Conservation (phyloP, 2,888 invertebrate species). For the Drosophila dives region DNA sequence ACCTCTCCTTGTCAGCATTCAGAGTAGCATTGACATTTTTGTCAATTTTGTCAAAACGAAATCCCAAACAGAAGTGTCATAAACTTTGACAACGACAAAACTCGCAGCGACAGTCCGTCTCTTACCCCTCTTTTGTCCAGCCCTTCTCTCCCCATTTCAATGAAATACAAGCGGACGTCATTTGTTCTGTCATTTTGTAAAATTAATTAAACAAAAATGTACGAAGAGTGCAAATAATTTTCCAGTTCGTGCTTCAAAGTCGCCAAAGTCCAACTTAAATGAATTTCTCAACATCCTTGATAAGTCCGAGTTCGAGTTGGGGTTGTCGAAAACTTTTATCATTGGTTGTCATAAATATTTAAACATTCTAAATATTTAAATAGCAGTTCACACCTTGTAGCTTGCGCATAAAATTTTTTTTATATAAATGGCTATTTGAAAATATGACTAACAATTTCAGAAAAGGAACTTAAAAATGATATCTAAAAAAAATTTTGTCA, state of each 20-base stretch:
- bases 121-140: not conserved
- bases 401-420: not conserved
- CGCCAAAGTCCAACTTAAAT: constrained; percentile 70
- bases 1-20: constrained; percentile 8
- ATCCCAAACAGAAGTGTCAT: constrained; percentile 73
- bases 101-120: constrained; percentile 19
- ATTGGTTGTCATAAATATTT: constrained; percentile 31
- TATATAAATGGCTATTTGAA: not conserved
- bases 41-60: constrained; percentile 77
- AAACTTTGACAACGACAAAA: constrained; percentile 71
- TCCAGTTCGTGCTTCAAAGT: constrained; percentile 60
- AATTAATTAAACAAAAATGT: constrained; percentile 80
- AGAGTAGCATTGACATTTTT: constrained; percentile 68
- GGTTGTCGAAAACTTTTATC: constrained; percentile 13
- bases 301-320: constrained; percentile 2
- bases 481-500: not conserved
- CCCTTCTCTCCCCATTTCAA: not conserved
- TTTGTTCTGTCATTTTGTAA: constrained; percentile 66
- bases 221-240: constrained; percentile 76
- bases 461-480: not conserved
- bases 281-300: constrained; percentile 51
- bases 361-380: constrained; percentile 18
- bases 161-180: constrained; percentile 21
- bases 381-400: constrained; percentile 37
- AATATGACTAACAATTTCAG: not conserved